phyloP scores from a whole-genome alignment of 2,888 invertebrate genomes.

The Calameuta idolon region DNA sequence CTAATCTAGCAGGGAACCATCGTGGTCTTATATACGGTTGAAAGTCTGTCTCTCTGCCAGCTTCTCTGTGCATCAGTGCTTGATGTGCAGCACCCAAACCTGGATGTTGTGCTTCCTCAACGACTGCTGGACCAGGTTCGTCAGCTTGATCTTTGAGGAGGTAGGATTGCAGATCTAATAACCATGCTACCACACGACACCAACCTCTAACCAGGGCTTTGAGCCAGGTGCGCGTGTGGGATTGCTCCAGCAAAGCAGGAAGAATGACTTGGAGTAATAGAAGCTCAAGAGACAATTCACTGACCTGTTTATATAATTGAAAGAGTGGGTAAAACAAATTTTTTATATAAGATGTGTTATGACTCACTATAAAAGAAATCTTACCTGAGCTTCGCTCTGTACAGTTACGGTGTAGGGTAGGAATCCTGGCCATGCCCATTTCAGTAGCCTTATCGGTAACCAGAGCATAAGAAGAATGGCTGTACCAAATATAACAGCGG shows the following conservation, averaged over 20 bases:
- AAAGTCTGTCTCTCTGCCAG: slow-evolving; percentile 77
- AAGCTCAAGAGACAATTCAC: slow-evolving; percentile 94
- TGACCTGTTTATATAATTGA: slow-evolving; percentile 71
- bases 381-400: slow-evolving; percentile 81
- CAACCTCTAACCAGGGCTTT: slow-evolving; percentile 89
- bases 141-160: slow-evolving; percentile 79
- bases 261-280: slow-evolving; percentile 93
- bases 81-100: slow-evolving; percentile 86
- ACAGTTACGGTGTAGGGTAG: slow-evolving; percentile 94
- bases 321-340: slow-evolving; percentile 9
- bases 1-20: slow-evolving; percentile 80
- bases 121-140: slow-evolving; percentile 55
- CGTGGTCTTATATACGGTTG: slow-evolving; percentile 91
- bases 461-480: slow-evolving; percentile 96
- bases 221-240: slow-evolving; percentile 94
- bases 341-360: neutral
- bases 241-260: slow-evolving; percentile 95
- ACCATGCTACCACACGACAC: slow-evolving; percentile 87
- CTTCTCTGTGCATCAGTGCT: slow-evolving; percentile 88
- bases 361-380: slow-evolving; percentile 35
- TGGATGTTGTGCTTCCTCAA: slow-evolving; percentile 58
- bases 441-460: slow-evolving; percentile 91
- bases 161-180: slow-evolving; percentile 90
- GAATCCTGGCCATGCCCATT: slow-evolving; percentile 85
- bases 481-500: slow-evolving; percentile 95